Percentiles rank a stretch among this genome's conserved stretches.
Evolutionary conservation across 2,888 invertebrate species (phyloP).

Genomic region (Phortica magna): DNA sequence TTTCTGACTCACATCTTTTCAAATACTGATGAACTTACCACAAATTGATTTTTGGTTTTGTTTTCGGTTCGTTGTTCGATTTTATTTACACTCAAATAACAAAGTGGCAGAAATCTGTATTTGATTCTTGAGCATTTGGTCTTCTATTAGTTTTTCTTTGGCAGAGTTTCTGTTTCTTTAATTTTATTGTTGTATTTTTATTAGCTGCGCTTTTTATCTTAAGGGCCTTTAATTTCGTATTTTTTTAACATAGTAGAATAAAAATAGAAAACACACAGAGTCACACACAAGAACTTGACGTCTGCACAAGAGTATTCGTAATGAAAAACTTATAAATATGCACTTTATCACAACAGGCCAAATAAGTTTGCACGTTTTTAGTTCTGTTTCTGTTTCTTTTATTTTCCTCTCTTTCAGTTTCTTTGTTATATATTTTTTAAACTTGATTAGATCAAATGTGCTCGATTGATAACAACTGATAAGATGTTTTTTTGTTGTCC

Average conservation of each 20-base stretch:
- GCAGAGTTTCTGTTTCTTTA: neutral
- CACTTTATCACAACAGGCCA: conserved; percentile 18
- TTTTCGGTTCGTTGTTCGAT: neutral
- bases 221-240: neutral
- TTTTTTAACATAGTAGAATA: neutral
- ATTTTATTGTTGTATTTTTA: neutral
- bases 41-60: neutral
- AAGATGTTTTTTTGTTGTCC: neutral
- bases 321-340: neutral
- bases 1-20: neutral
- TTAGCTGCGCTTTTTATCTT: neutral
- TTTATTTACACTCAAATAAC: neutral
- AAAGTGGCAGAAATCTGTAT: neutral
- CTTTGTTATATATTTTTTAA: no score
- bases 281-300: no score
- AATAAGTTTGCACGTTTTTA: conserved; percentile 26
- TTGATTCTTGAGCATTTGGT: neutral
- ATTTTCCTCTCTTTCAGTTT: no score
- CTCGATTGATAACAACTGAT: conserved; percentile 23
- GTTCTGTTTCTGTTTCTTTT: no score
- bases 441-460: conserved; percentile 17
- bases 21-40: conserved; percentile 9
- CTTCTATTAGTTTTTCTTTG: neutral
- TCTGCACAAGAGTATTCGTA: neutral
- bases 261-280: neutral